These are phyloP conservation scores for Lochmaea crataegi DNA, from an alignment of 2,888 invertebrate genomes.

Conservation along the genomic window DNA sequence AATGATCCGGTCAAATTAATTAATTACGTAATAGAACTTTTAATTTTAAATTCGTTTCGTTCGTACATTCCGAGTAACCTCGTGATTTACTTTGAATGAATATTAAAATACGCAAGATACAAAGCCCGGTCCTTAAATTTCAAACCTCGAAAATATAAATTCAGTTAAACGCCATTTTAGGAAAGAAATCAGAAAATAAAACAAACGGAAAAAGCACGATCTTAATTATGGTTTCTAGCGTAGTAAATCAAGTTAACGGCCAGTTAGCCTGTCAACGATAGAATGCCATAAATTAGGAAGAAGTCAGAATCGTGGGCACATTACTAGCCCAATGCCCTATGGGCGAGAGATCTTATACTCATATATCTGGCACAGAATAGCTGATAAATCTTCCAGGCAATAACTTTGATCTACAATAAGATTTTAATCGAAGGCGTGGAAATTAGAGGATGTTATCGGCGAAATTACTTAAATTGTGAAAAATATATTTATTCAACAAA, in stretches of 20 bases:
- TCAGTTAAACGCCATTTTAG: slow-evolving; percentile 24
- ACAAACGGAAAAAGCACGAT: slow-evolving; percentile 44
- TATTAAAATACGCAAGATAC: slow-evolving; percentile 11
- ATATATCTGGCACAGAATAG: neutral
- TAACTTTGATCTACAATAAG: neutral
- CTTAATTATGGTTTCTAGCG: slow-evolving; percentile 56
- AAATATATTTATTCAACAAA: too few relatives aligned
- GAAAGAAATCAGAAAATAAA: slow-evolving; percentile 33
- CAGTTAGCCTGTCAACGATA: slow-evolving; percentile 55
- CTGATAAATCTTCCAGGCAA: neutral
- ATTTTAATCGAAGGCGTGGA: neutral
- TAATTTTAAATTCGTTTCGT: neutral
- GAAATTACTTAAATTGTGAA: neutral
- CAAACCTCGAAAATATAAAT: slow-evolving; percentile 23
- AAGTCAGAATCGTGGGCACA: slow-evolving; percentile 34
- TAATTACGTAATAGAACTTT: neutral
- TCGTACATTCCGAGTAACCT: neutral
- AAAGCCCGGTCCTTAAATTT: neutral
- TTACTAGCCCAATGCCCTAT: slow-evolving; percentile 28
- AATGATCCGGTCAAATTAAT: neutral
- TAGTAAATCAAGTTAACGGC: slow-evolving; percentile 57
- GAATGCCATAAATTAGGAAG: slow-evolving; percentile 52
- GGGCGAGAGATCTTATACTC: neutral
- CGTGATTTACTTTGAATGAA: slow-evolving; percentile 8
- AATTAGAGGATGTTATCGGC: neutral